Evolutionary conservation across 2,888 invertebrate species (phyloP), one percentile per base, ranked within the genome.

Genomic region (Drosophila nigricruria): DNA sequence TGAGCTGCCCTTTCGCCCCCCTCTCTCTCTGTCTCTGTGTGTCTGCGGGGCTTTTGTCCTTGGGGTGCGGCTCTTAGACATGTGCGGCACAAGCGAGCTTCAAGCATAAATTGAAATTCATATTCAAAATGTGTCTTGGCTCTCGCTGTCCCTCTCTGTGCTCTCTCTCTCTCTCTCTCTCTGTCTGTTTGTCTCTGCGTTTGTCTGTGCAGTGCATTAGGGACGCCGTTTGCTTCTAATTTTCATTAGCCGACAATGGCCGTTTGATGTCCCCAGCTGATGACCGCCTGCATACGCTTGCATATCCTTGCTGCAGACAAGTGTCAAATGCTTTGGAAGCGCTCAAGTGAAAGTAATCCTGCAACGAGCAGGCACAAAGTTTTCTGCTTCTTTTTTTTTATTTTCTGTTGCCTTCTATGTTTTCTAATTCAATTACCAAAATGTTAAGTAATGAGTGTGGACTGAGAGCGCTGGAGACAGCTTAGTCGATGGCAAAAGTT

Each of bases 321-420:
- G 82, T 82, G 83, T 73, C 65, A 70, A 76, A 74, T 70, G 85
- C 85, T 71, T 70, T 73, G 38, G 32, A 65, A 69, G 73, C 83
- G 73, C 82, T 85, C 88, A 75, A 89, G 89, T 89, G 87, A 88
- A 88, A 88, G 87, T 88, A 82, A 88, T 82, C 79, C 66, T 53
- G 75, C 70, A 62, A 49, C 25, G 52, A 61, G 59, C 58, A 38
- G 32, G 49, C 49, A 56, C 43, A 62, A 72, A 61, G 42, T 60
- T 74, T 47, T n/a, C 14, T 20, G 5, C 36, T 43, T 23, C 23
- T 8, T 6, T 20, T 14, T 20, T 23, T 43, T 14, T 16, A 23
- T 6, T 23, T 23, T 60, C 43, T 59, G 9, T 49, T 45, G 23
- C 16, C 52, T 49, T 73, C 69, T 64, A 73, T 71, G 64, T 79